These are phyloP conservation scores for Argyrosomus japonicus DNA, from an alignment of 2,113 vertebrate genomes.

Conservation along the genomic window DNA sequence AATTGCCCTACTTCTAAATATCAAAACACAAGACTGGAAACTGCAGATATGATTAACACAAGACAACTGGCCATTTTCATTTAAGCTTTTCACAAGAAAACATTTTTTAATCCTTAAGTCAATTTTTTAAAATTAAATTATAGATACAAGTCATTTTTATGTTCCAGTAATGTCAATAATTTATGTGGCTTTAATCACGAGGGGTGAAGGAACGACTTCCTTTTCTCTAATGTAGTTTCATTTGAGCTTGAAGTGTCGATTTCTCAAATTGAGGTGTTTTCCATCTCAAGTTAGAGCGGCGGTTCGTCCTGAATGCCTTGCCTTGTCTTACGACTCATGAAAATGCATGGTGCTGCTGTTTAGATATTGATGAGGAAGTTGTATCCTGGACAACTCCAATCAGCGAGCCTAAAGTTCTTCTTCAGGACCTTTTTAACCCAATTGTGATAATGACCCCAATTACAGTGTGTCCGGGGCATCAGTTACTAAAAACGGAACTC, in stretches of 20 bases:
- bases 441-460: constrained; percentile 48
- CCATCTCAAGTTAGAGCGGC: constrained; percentile 41
- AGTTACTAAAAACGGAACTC: constrained; percentile 6
- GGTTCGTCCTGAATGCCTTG: constrained; percentile 11
- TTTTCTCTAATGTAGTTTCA: constrained; percentile 17
- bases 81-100: neutral
- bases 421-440: constrained; percentile 29
- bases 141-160: neutral
- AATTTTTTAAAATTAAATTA: neutral
- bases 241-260: constrained; percentile 28
- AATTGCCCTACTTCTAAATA: neutral
- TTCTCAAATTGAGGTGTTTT: constrained; percentile 43
- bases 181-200: neutral
- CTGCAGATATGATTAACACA: neutral
- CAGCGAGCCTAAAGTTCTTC: constrained; percentile 22
- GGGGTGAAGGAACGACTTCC: neutral
- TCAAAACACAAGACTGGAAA: neutral
- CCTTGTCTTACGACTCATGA: constrained; percentile 64
- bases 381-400: constrained; percentile 47
- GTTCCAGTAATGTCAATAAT: neutral
- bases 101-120: neutral
- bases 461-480: constrained; percentile 29
- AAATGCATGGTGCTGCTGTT: constrained; percentile 66
- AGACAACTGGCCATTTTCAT: neutral
- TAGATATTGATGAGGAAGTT: constrained; percentile 74